Percentiles rank a stretch among this genome's conserved stretches.
Conservation (phyloP, 1,140 invertebrate species). For the Apolygus lucorum region DNA sequence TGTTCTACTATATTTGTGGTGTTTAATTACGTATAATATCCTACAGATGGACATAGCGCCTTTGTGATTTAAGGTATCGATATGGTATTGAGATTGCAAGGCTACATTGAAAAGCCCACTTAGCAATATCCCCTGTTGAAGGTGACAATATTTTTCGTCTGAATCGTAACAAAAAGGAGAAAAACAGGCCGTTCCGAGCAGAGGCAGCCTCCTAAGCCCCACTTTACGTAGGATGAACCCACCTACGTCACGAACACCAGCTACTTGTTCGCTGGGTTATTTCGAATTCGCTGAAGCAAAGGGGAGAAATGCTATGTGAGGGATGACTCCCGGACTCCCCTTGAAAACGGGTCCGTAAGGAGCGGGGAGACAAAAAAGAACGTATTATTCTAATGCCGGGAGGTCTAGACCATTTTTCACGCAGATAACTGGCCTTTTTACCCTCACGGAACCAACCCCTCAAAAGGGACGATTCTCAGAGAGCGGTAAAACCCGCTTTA, state of each 20-base stretch:
- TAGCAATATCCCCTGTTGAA: too few relatives aligned
- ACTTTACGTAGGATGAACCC: background rate
- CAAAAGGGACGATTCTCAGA: background rate
- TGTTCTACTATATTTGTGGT: too few relatives aligned
- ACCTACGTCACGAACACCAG: background rate
- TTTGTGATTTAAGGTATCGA: too few relatives aligned
- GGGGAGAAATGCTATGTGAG: background rate
- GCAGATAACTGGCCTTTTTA: slow-evolving; percentile 8
- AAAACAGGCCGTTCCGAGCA: too few relatives aligned
- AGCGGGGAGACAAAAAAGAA: background rate
- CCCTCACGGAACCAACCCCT: background rate
- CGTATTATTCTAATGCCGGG: slow-evolving; percentile 4
- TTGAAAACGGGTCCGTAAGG: background rate
- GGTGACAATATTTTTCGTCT: too few relatives aligned
- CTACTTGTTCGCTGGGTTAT: background rate
- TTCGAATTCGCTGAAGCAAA: background rate
- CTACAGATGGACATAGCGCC: too few relatives aligned
- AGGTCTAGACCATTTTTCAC: slow-evolving; percentile 13
- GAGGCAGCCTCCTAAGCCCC: too few relatives aligned
- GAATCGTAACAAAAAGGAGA: too few relatives aligned
- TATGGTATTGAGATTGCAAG: background rate
- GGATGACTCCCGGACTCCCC: background rate
- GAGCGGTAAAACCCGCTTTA: slow-evolving; percentile 2
- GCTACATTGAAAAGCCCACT: background rate
- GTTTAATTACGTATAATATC: too few relatives aligned